Base-by-base conservation (phyloP, 2,888 invertebrate species). In the Tanypteryx hageni region DNA sequence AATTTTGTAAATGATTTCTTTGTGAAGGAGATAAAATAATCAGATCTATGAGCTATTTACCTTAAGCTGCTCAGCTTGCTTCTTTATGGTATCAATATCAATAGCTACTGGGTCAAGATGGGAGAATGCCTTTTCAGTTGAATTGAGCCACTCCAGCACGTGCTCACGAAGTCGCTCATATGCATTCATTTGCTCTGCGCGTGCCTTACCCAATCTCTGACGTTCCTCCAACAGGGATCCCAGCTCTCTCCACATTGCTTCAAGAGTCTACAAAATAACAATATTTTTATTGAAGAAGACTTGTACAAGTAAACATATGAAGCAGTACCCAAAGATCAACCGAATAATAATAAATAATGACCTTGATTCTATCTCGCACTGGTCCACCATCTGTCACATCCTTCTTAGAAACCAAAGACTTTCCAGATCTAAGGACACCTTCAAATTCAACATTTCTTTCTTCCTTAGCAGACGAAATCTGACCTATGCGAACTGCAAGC, bases 161-260 rank as follows among this genome's bases (percentile, higher is more conserved):
- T 98, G 97, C 93, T 97, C 97, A 94, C 98, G 97, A 56, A 99
- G 96, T 57, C 96, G 96, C 95, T 99, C 99, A 94, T 99, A 99
- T 57, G 98, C 98, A 94, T 96, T 96, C 93, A 98, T 96, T 93
- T 99, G 98, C 94, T 99, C 98, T 0, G 98, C 97, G 92, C 98
- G 96, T 93, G 98, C 97, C 94, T 97, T 97, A 68, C 98, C 97
- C 57, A 98, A 95, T 94, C 97, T 97, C 94, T 97, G 97, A 94
- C 98, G 98, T 94, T 99, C 99, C 93, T 98, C 98, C 57, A 99
- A 95, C 0, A 97, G 95, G 27, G 97, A 96, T 94, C 97, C 97
- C 94, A 99, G 96, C 94, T 98, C 98, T 92, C 97, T 97, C 99
- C 99, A 99, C 94, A 97, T 97, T 93, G 97, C 97, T 95, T 99